Evolutionary conservation across 2,888 invertebrate genomes (phyloP), one percentile per base, ranked within the genome.

Genomic region (Adelognathus sp.): DNA sequence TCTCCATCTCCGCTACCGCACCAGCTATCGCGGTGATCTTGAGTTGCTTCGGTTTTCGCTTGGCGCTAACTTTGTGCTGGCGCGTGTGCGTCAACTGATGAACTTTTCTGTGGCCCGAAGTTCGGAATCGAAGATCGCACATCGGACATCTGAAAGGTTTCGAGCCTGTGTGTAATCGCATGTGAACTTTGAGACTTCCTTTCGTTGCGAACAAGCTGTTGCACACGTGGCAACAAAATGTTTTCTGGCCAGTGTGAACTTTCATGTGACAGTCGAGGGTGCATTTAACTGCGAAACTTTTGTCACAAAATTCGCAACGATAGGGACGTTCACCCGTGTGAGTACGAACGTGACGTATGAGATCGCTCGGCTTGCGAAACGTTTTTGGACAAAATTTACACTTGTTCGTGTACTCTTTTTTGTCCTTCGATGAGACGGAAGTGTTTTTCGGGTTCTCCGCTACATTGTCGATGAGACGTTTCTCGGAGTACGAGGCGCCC

Each of bases 261-360:
- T 93, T 92, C 79, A 93, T 89, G 85, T 95, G 95, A 5, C 93
- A 93, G 83, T 94, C 93, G 36, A 95, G 90, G 0, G 95, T 95
- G 3, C 95, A 95, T 86, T 95, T 95, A 2, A 95, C 93, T 1
- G 95, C 93, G 85, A 95, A 95, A 41, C 91, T 92, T 85, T 93
- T 93, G 11, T 89, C 91, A 81, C 94, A 94, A 81, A 90, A 90
- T 41, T 92, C 89, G 79, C 94, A 94, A 50, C 90, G 92, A 89
- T 93, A 96, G 0, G 96, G 96, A 81, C 93, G 93, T 88, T 95
- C 95, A 1, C 94, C 94, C 0, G 95, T 95, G 87, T 95, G 95
- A 3, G 94, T 94, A 46, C 95, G 91, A 56, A 94, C 92, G 86
- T 95, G 95, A 1, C 95, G 92, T 54, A 93, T 93, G 54, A 95